Base-by-base conservation (phyloP, 2,797 vertebrate species). In the Brachyalestes nurse region DNA sequence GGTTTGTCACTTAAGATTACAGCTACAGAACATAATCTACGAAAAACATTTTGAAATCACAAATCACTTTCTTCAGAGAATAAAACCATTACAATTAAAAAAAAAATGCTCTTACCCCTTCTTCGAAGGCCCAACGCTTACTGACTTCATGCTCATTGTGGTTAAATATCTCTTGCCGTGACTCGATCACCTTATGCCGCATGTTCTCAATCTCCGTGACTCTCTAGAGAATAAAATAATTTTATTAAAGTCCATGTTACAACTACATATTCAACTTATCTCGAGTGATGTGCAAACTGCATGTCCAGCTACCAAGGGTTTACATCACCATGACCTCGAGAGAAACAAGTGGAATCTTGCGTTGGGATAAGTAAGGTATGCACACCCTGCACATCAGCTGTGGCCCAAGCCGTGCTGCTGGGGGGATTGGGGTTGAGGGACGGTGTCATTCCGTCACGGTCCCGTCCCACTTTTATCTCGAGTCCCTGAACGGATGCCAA, bases 171-270 rank as follows among this genome's bases (percentile, higher is more conserved):
- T 99, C 98, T 87, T 99, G 98, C 4, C 98, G 97, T 49, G 94
- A 93, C 93, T 99, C 98, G 83, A 95, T 98, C 85, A 98, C 97
- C 88, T 97, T 96, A 88, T 99, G 98, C 77, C 98, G 96, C 98
- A 99, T 99, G 85, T 99, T 99, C 92, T 99, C 98, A 85, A 99
- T 97, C 96, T 99, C 98, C 0, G 98, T 99, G 91, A 99, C 95
- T 28, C 97, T 96, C 94, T 99, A 86, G 28, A 85, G 91, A 82
- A 91, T 78, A 92, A 89, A 38, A 81, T 61, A 86, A 34, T 60
- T 2, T 0, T 40, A 62, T 86, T 72, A 79, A 23, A 55, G 49
- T 2, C 28, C 42, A 19, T 60, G 34, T 60, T 28, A 60, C 13
- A 28, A 23, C 21, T 17, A 17, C 23, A 65, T 6, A 57, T 19